Percentiles rank a stretch among this genome's conserved stretches.
Conservation (phyloP, 30 jellyfish, hydroid and myxozoan species). For the Pelagia noctiluca region DNA sequence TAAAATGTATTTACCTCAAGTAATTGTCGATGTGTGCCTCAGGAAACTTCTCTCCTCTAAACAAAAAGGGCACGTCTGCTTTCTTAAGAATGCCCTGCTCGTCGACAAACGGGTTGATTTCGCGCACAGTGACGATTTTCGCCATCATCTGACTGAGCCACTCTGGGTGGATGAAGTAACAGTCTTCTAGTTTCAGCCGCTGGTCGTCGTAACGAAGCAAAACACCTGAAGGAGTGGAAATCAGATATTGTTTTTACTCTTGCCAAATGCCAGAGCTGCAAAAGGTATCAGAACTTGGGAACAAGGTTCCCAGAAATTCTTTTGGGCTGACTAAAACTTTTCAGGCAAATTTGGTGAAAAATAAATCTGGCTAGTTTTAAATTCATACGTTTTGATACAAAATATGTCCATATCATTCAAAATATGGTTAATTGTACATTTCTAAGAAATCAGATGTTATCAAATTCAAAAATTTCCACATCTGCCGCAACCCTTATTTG, state of each 20-base stretch:
- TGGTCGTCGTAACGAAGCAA: slow-evolving; percentile 84
- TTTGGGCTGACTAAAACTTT: neutral
- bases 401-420: no score
- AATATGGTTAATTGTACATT: no score
- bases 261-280: no score
- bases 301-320: no score
- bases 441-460: no score
- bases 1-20: no score
- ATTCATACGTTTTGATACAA: no score
- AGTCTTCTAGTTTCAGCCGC: slow-evolving; percentile 46
- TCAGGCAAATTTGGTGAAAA: no score
- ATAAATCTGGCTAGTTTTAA: no score
- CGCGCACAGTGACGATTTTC: slow-evolving; percentile 82
- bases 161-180: slow-evolving; percentile 90
- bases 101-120: slow-evolving; percentile 79
- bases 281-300: no score
- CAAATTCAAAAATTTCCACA: no score
- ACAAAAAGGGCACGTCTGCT: slow-evolving; percentile 63
- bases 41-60: slow-evolving; percentile 71
- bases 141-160: slow-evolving; percentile 99
- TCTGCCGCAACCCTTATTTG: no score
- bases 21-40: slow-evolving; percentile 71
- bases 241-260: neutral
- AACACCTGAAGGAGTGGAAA: slow-evolving; percentile 65
- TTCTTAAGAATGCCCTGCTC: slow-evolving; percentile 63